Evolutionary conservation across 2,888 invertebrate species (phyloP).

Genomic region (Pheosia gnoma): DNA sequence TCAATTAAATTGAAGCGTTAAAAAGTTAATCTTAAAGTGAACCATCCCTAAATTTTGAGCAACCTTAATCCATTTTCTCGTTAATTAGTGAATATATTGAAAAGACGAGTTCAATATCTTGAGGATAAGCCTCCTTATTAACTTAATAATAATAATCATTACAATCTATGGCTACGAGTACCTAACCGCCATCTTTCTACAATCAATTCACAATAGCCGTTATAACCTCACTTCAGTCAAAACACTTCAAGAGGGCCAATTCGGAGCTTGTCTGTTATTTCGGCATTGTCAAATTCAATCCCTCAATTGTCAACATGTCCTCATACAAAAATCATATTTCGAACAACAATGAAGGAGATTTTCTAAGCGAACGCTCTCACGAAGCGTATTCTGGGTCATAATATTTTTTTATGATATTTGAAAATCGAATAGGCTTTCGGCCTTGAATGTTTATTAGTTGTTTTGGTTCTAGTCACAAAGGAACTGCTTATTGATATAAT

Average conservation of each 20-base stretch:
- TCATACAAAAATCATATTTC: constrained; percentile 25
- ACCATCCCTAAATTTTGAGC: too few relatives aligned
- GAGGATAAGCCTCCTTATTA: too few relatives aligned
- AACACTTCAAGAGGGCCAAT: constrained; percentile 22
- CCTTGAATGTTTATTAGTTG: background rate
- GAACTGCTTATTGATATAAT: background rate
- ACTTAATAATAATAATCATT: background rate
- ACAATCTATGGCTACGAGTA: background rate
- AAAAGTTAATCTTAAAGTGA: too few relatives aligned
- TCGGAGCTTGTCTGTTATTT: constrained; percentile 18
- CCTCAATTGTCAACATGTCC: constrained; percentile 23
- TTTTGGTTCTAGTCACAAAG: background rate
- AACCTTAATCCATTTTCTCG: too few relatives aligned
- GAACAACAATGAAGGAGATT: constrained; percentile 23
- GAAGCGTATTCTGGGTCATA: constrained; percentile 11
- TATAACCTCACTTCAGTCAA: background rate
- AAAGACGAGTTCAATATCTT: too few relatives aligned
- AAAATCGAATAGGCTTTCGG: background rate
- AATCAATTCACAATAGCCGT: background rate
- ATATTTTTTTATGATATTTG: constrained; percentile 1
- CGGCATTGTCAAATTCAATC: constrained; percentile 25
- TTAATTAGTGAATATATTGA: too few relatives aligned
- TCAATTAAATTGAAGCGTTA: too few relatives aligned
- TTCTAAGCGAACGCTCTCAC: constrained; percentile 20
- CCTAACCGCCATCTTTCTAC: background rate